Conservation (phyloP, 2,113 vertebrate species). For the Xyliphius kryptos region DNA sequence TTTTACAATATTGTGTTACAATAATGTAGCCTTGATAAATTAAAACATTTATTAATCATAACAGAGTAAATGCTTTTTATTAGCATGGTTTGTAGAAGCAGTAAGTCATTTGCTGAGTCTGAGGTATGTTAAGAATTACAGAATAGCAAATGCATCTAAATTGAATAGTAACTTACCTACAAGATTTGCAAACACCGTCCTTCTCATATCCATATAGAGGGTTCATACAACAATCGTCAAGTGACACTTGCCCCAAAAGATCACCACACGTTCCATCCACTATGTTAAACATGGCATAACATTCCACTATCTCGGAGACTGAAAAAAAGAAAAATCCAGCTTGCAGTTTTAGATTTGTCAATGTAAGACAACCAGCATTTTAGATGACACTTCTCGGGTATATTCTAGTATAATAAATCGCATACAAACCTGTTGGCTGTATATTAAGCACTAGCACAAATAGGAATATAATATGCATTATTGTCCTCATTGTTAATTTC, state of each 20-base stretch:
- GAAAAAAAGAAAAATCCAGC: background rate
- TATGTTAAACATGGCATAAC: conserved; percentile 28
- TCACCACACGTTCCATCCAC: conserved; percentile 17
- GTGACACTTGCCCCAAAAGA: conserved; percentile 20
- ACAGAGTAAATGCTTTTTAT: too few species aligned
- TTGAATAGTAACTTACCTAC: conserved; percentile 35
- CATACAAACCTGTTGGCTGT: conserved; percentile 10
- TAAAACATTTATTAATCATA: too few species aligned
- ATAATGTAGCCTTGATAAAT: too few species aligned
- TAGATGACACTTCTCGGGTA: too few species aligned
- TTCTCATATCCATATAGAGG: conserved; percentile 23
- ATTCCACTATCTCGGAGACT: conserved; percentile 29
- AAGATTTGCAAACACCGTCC: conserved; percentile 32
- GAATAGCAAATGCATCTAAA: background rate
- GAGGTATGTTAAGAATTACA: background rate
- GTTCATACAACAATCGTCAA: conserved; percentile 38
- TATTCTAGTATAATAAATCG: too few species aligned
- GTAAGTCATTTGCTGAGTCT: too few species aligned
- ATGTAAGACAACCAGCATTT: background rate
- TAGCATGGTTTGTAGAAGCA: too few species aligned
- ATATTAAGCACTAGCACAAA: background rate
- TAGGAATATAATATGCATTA: background rate
- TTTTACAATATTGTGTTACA: too few species aligned
- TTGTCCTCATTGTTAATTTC: background rate
- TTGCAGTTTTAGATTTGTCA: too few species aligned